Conservation (phyloP, 2,888 invertebrate genomes). For the Cactoblastis cactorum region DNA sequence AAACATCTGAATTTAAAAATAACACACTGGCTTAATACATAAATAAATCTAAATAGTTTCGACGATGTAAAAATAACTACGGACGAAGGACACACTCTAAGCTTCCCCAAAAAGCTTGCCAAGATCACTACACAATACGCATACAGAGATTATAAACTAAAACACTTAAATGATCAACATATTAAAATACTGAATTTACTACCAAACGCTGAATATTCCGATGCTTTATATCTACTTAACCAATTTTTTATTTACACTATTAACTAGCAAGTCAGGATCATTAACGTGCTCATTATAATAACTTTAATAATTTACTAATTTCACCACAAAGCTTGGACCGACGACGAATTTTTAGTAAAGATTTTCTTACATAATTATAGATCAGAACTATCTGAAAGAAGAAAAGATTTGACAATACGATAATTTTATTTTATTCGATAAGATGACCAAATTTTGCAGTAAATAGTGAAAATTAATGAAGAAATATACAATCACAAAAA, state of each 20-base stretch:
- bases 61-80: constrained; percentile 35
- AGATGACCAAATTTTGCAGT: constrained; percentile 25
- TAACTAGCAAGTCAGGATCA: constrained; percentile 62
- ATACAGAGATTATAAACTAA: constrained; percentile 56
- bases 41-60: constrained; percentile 28
- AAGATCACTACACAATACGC: constrained; percentile 60
- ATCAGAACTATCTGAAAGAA: constrained; percentile 52
- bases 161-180: constrained; percentile 56
- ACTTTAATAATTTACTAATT: constrained; percentile 40
- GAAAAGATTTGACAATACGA: constrained; percentile 27
- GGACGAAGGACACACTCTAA: constrained; percentile 37
- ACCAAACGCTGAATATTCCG: constrained; percentile 60
- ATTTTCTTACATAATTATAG: constrained; percentile 19
- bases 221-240: constrained; percentile 54
- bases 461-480: constrained; percentile 13
- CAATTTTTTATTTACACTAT: constrained; percentile 66
- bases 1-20: constrained; percentile 27
- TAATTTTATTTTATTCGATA: constrained; percentile 18
- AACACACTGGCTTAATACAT: constrained; percentile 32
- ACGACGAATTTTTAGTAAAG: constrained; percentile 17
- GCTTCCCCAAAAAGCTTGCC: constrained; percentile 45
- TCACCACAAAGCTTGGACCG: constrained; percentile 27
- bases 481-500: constrained; percentile 9
- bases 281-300: constrained; percentile 72
- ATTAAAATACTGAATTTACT: constrained; percentile 70